A percentile compares a stretch with the other conserved stretches of the same genome.
Evolutionary conservation across 2,888 invertebrate genomes (phyloP).

Genomic region (Maniola hyperantus): DNA sequence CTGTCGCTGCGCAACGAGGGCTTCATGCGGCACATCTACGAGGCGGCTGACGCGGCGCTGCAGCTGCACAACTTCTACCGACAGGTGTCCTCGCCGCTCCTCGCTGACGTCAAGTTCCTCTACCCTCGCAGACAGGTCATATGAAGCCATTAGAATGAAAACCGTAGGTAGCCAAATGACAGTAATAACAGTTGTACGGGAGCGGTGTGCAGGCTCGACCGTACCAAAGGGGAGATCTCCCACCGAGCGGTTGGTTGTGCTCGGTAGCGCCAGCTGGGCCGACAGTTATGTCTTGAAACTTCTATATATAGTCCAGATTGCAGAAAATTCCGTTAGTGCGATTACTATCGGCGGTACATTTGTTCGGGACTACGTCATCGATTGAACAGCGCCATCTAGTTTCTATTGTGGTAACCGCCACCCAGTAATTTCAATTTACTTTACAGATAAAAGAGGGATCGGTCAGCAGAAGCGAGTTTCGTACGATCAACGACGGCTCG

Average conservation of each 20-base stretch:
- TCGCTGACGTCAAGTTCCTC: constrained; percentile 85
- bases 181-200: too few species aligned
- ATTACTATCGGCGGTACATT: too few species aligned
- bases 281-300: too few species aligned
- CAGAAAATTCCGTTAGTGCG: too few species aligned
- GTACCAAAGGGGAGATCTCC: too few species aligned
- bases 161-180: not conserved
- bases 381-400: too few species aligned
- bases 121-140: constrained; percentile 81
- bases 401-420: too few species aligned
- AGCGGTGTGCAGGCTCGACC: too few species aligned
- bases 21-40: constrained; percentile 87
- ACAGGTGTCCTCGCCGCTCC: constrained; percentile 86
- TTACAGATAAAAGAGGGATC: constrained; percentile 16
- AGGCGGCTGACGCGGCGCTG: constrained; percentile 85
- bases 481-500: constrained; percentile 15
- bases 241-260: too few species aligned
- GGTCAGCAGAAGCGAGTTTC: constrained; percentile 5
- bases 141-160: not conserved
- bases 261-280: too few species aligned
- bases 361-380: too few species aligned
- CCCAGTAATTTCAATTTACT: not conserved
- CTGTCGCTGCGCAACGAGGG: constrained; percentile 86
- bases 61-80: constrained; percentile 86
- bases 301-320: too few species aligned